These are phyloP conservation scores for Dipus sagitta DNA, from an alignment of 2,797 vertebrate species.

Conservation along the genomic window DNA sequence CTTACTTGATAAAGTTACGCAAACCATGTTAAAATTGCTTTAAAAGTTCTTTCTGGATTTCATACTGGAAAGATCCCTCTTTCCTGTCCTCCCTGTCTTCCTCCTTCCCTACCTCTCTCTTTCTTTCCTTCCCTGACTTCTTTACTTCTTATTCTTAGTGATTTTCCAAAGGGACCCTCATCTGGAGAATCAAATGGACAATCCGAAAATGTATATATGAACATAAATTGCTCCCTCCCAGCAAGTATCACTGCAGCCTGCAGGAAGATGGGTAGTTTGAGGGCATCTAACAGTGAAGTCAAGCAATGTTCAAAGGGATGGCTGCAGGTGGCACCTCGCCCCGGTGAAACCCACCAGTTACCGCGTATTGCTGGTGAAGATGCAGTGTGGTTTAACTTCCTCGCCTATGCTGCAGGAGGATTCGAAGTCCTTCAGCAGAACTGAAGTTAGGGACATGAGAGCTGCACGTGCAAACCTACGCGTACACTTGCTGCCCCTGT, in stretches of 20 bases:
- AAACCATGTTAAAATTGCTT: neutral
- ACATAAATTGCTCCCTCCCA: neutral
- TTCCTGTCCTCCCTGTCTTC: neutral
- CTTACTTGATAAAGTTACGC: neutral
- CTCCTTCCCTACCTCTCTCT: too few relatives aligned
- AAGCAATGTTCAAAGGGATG: neutral
- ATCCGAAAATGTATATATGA: neutral
- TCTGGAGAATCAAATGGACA: neutral
- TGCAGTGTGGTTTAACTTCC: neutral
- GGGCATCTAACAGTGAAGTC: neutral
- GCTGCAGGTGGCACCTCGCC: fast-evolving
- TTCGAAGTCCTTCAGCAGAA: neutral
- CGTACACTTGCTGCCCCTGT: neutral
- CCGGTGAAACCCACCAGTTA: neutral
- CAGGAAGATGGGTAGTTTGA: neutral
- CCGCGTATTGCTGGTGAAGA: neutral
- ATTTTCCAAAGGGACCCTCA: neutral
- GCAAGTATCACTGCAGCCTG: neutral
- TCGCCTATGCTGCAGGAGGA: too few relatives aligned
- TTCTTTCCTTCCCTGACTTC: too few relatives aligned
- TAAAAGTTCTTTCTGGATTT: slow-evolving; percentile 20
- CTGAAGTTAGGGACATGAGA: neutral
- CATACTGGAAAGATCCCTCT: neutral
- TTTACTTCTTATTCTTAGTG: neutral
- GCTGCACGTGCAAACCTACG: neutral